Evolutionary conservation across 2,113 vertebrate genomes (phyloP).

Genomic region (Hydrolagus affinis): DNA sequence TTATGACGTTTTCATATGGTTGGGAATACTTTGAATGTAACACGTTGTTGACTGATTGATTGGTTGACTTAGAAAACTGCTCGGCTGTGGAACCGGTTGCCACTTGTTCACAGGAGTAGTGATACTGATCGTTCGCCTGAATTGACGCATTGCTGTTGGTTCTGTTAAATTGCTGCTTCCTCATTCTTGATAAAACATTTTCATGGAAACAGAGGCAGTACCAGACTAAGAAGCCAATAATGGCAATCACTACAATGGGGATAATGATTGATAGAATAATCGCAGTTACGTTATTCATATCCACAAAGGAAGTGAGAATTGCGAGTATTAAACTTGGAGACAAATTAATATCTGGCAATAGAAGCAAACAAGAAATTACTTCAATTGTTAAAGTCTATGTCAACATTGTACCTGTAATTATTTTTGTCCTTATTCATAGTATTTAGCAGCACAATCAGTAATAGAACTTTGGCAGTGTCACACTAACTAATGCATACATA

Average conservation of each 20-base stretch:
- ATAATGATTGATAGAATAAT: background rate
- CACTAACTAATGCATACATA: background rate
- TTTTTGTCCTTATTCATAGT: background rate
- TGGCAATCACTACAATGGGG: background rate
- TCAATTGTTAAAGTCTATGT: background rate
- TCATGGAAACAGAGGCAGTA: background rate
- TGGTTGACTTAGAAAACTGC: background rate
- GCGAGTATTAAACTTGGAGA: background rate
- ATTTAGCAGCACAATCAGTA: background rate
- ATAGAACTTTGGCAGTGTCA: background rate
- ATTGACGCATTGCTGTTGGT: background rate
- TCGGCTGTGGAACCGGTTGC: background rate
- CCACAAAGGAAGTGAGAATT: background rate
- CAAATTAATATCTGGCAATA: background rate
- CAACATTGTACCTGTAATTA: background rate
- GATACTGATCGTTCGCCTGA: background rate
- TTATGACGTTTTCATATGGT: conserved; percentile 3
- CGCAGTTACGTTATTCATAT: background rate
- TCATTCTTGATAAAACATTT: background rate
- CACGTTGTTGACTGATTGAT: background rate
- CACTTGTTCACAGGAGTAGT: background rate
- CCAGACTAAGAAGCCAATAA: background rate
- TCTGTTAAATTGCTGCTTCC: background rate
- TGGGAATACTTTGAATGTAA: background rate
- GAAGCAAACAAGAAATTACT: background rate